Evolutionary conservation across 2,888 invertebrate genomes (phyloP).

Genomic region (Drosophila borborema): DNA sequence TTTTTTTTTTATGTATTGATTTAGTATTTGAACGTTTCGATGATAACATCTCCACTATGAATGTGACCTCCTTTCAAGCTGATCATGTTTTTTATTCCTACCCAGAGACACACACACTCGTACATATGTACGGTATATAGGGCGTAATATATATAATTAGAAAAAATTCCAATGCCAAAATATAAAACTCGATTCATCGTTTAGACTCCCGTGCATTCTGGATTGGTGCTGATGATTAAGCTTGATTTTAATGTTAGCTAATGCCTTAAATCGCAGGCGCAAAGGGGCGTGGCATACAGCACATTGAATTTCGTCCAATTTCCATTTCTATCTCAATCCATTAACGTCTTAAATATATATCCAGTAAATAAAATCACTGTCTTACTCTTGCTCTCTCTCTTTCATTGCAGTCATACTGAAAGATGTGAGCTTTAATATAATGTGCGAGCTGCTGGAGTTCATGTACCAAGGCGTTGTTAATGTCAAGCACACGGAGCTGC

Average conservation of each 20-base stretch:
- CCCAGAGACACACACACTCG: slow-evolving; percentile 1
- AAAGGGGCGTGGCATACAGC: background rate
- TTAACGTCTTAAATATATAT: too few relatives aligned
- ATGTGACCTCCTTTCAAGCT: slow-evolving; percentile 82
- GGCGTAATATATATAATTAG: slow-evolving; percentile 25
- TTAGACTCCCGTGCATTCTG: background rate
- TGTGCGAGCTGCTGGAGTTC: slow-evolving; percentile 87
- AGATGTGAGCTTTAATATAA: slow-evolving; percentile 87
- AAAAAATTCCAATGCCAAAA: slow-evolving; percentile 17
- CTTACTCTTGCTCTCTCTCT: background rate
- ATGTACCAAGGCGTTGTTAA: slow-evolving; percentile 88
- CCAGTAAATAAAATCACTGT: background rate
- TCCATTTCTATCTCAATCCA: too few relatives aligned
- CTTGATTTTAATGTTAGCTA: background rate
- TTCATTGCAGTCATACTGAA: slow-evolving; percentile 85
- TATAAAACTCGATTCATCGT: slow-evolving; percentile 1
- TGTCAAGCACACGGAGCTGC: slow-evolving; percentile 85
- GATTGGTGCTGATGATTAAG: background rate
- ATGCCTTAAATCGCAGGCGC: background rate
- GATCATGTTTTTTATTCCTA: slow-evolving; percentile 28
- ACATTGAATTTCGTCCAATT: too few relatives aligned
- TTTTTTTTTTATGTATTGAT: slow-evolving; percentile 81
- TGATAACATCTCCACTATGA: slow-evolving; percentile 83
- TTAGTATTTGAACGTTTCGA: slow-evolving; percentile 82
- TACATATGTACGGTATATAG: slow-evolving; percentile 26